Base-by-base conservation (phyloP, 2,888 invertebrate genomes). In the Ichneumoninae sp. region DNA sequence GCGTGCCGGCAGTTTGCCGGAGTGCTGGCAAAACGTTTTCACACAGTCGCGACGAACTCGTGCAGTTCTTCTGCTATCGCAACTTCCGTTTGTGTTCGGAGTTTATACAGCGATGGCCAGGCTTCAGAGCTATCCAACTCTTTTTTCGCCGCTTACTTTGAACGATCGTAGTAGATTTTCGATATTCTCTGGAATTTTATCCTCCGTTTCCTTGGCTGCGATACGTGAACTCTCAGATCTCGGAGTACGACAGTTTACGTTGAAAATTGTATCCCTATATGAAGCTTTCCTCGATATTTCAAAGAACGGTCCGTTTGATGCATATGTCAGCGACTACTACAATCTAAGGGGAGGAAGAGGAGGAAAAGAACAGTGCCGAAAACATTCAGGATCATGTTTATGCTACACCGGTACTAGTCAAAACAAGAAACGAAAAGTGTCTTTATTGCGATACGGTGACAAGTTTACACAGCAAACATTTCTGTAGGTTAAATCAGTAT, bases 121-220 rank as follows among this genome's bases (percentile, higher is more conserved):
- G 57, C 22, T 26, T 57, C 3, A 10, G 54, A 57, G 33, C 54
- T 54, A 10, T 40, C 66, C 5, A 22, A 52, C 75, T 66, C 33
- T 36, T 50, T 33, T 65, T 54, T 54, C 66, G 40, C 22, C 52
- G 76, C 66, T 52, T 68, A 66, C 26, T 40, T 40, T 4, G 52
- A 36, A 40, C 40, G 1, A 33, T 44, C 36, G 8, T 8, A 7
- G 36, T 40, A 57, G 52, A 57, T 76, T 68, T 54, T 57, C 52
- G 66, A 76, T 76, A 76, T 66, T 68, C 44, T 40, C 52, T 40
- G n/a, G 36, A 40, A 36, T 16, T 22, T 76, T 76, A 22, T 76
- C 40, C 40, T 10, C 22, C 40, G 22, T 54, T 76, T 76, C 40
- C 54, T 54, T n/a, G 40, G 33, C 16, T 54, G 16, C 22, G n/a